A percentile compares a stretch with the other conserved stretches of the same genome.
Conservation (phyloP, 2,797 vertebrate genomes). For the Crocodylus rhombifer region DNA sequence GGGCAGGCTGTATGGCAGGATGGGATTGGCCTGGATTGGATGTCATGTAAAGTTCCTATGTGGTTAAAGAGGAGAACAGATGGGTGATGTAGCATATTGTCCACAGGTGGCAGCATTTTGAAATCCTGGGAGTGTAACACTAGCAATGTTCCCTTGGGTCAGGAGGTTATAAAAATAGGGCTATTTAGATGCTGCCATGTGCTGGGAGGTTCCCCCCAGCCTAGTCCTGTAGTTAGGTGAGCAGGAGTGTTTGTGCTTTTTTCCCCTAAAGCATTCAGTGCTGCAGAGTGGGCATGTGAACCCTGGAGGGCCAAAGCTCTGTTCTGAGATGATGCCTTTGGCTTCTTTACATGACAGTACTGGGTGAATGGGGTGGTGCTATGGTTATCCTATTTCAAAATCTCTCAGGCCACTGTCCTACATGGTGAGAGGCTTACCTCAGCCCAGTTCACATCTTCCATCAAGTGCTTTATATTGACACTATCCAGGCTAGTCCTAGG, state of each 20-base stretch:
- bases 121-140: background rate
- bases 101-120: background rate
- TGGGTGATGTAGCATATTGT: background rate
- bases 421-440: background rate
- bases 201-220: background rate
- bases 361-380: background rate
- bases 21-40: background rate
- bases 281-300: background rate
- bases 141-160: no score
- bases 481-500: background rate
- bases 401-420: background rate
- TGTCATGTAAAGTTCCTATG: background rate
- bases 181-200: no score
- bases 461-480: background rate
- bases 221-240: background rate
- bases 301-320: no score
- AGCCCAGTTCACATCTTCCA: background rate
- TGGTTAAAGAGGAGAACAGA: background rate
- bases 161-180: no score
- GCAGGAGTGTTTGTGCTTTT: no score
- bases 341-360: background rate
- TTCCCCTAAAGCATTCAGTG: background rate
- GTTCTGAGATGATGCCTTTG: background rate
- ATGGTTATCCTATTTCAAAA: background rate
- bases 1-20: rapidly evolving